Evolutionary conservation across 53 echinoderm and acorn worm species (phyloP).

Genomic region (Echinometra lucunter): DNA sequence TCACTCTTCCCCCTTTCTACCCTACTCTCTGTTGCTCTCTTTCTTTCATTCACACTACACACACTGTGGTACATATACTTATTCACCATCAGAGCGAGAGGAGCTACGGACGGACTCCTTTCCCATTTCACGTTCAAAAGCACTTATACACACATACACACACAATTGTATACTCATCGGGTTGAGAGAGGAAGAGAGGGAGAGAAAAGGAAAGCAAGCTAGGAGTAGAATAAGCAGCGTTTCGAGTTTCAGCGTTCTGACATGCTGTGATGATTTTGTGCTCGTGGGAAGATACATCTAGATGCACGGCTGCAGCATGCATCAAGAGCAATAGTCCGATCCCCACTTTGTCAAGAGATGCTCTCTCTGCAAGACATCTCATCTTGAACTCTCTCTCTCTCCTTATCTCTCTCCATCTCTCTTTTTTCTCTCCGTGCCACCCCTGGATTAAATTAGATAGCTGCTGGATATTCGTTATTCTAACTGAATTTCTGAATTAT

Average conservation of each 20-base stretch:
- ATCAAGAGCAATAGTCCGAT: slow-evolving; percentile 4
- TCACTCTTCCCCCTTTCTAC: background rate
- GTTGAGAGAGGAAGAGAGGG: slow-evolving; percentile 16
- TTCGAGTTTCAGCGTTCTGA: slow-evolving; percentile 27
- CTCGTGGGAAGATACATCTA: slow-evolving; percentile 49
- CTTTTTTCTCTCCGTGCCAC: background rate
- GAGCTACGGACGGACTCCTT: background rate
- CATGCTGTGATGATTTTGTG: slow-evolving; percentile 56
- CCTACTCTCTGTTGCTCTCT: slow-evolving; percentile 8
- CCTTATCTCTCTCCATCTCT: background rate
- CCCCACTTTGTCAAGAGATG: slow-evolving; percentile 27
- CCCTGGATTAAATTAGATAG: slow-evolving; percentile 32
- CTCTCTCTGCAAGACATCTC: slow-evolving; percentile 49
- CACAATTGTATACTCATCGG: background rate
- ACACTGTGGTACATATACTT: background rate
- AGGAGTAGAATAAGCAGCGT: slow-evolving; percentile 40
- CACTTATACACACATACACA: background rate
- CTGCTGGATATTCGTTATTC: slow-evolving; percentile 61
- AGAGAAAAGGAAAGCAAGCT: slow-evolving; percentile 19
- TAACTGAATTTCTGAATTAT: slow-evolving; percentile 24
- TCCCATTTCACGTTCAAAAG: background rate
- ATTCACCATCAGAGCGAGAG: background rate
- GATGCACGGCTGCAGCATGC: background rate
- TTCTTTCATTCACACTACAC: background rate
- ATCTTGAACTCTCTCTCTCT: background rate